Base-by-base conservation (phyloP, 2,113 vertebrate species). In the Pluvianellus socialis region DNA sequence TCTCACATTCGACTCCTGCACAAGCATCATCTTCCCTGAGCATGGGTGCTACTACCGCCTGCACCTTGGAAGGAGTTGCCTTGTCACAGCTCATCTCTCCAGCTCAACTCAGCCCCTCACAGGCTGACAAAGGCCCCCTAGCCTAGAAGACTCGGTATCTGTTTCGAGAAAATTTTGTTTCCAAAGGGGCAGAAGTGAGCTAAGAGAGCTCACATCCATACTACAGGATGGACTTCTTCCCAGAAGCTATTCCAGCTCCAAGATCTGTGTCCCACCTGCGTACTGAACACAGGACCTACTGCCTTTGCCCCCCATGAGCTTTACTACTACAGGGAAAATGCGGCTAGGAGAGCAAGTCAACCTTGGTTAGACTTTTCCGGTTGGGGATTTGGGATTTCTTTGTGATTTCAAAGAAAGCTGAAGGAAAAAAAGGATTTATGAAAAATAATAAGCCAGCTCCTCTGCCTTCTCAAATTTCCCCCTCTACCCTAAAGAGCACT, bases 1-100 rank as follows among this genome's bases (percentile, higher is more conserved):
- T 40, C 44, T 62, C 4, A 3, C 32, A 66, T 12, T 50, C 0
- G 0, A 26, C 28, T 49, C 42, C 44, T 65, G 63, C 44, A 70
- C 30, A 75, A 80, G 61, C 56, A 85, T 32, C 56, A 47, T 3
- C 47, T 10, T 70, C 73, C 42, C 49, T 28, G 62, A 62, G 67
- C 24, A 72, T 2, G 3, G 62, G 26, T 38, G 26, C 40, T 82
- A 44, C n/a, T 75, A 75, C 14, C 4, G 9, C 49, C 50, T 70
- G 44, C 32, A 50, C 32, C 49, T 50, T 68, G n/a, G 47, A 82
- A 74, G 52, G 32, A 88, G 11, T 5, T 70, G 33, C 23, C 76
- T 76, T 14, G 7, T 32, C 50, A 86, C 47, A 75, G 26, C 24
- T 68, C 0, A 0, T 50, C 9, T 49, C 61, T 47, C 22, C 58